phyloP scores from a whole-genome alignment of 2,888 invertebrate genomes.

The Athetis lepigone region DNA sequence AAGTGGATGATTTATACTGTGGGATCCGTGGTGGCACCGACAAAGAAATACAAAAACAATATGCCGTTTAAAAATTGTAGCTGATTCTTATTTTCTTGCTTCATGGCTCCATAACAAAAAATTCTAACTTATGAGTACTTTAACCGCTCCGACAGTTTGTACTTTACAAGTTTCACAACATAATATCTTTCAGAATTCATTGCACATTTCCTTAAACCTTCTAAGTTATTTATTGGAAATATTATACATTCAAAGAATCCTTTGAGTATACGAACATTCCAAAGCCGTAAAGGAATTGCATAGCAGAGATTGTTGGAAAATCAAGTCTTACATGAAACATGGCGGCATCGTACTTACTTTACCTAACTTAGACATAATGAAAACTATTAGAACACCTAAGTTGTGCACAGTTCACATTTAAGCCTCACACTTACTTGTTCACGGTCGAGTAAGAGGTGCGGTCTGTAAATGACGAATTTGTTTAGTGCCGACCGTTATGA shows the following conservation, averaged over 20 bases:
- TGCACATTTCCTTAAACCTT: background rate
- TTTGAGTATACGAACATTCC: slow-evolving; percentile 25
- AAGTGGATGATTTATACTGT: too few relatives aligned
- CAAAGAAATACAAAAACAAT: too few relatives aligned
- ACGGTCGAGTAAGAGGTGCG: slow-evolving; percentile 19
- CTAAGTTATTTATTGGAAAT: background rate
- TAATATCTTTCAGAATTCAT: background rate
- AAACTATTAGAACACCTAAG: slow-evolving; percentile 55
- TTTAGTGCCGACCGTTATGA: background rate
- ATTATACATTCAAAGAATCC: background rate
- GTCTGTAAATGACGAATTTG: slow-evolving; percentile 32
- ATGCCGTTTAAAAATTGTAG: too few relatives aligned
- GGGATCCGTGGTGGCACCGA: too few relatives aligned
- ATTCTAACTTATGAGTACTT: too few relatives aligned
- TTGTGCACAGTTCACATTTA: slow-evolving; percentile 39
- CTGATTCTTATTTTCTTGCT: too few relatives aligned
- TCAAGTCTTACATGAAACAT: slow-evolving; percentile 27
- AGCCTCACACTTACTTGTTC: slow-evolving; percentile 44
- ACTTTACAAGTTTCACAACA: background rate
- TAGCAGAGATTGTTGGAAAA: slow-evolving; percentile 27
- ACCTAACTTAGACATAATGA: slow-evolving; percentile 44
- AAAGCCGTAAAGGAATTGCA: slow-evolving; percentile 9
- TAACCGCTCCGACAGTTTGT: too few relatives aligned
- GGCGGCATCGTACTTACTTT: slow-evolving; percentile 14
- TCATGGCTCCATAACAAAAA: too few relatives aligned